phyloP scores from a whole-genome alignment of 2,797 vertebrate species.

The Peromyscus nudipes region DNA sequence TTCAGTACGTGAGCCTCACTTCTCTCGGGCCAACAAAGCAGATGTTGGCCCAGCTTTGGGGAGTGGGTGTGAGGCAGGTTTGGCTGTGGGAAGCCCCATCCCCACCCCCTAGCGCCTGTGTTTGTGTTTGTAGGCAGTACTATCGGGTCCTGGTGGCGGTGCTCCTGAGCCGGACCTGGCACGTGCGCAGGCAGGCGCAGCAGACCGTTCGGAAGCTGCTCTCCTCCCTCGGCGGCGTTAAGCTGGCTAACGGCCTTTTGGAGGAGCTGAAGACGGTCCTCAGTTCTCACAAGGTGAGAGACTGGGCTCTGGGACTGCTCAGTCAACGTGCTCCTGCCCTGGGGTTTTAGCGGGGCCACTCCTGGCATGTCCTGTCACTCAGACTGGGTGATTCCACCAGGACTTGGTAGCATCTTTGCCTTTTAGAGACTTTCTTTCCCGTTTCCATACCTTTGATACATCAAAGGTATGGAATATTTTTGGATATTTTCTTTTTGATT shows the following conservation, averaged over 20 bases:
- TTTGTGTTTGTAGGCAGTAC: constrained; percentile 92
- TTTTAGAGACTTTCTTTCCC: constrained; percentile 3
- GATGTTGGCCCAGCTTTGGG: neutral
- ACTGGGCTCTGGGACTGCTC: neutral
- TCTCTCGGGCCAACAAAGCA: neutral
- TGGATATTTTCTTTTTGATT: neutral
- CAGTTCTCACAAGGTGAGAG: constrained; percentile 94
- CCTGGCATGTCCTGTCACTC: neutral
- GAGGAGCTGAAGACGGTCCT: constrained; percentile 93
- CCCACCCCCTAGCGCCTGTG: accelerated
- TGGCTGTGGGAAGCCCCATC: neutral
- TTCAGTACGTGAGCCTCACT: constrained; percentile 91
- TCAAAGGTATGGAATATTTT: too few species aligned
- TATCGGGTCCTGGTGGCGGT: constrained; percentile 92
- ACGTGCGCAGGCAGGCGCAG: constrained; percentile 94
- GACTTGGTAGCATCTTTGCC: neutral
- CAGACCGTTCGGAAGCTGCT: constrained; percentile 94
- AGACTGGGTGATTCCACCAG: neutral
- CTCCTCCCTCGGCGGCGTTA: constrained; percentile 93
- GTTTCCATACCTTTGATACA: neutral
- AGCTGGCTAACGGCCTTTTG: constrained; percentile 94
- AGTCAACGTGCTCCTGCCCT: neutral
- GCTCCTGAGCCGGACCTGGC: constrained; percentile 94
- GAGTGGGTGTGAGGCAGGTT: neutral
- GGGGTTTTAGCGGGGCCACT: neutral